Evolutionary conservation across 2,113 vertebrate species (phyloP).

Genomic region (Malurus melanocephalus): DNA sequence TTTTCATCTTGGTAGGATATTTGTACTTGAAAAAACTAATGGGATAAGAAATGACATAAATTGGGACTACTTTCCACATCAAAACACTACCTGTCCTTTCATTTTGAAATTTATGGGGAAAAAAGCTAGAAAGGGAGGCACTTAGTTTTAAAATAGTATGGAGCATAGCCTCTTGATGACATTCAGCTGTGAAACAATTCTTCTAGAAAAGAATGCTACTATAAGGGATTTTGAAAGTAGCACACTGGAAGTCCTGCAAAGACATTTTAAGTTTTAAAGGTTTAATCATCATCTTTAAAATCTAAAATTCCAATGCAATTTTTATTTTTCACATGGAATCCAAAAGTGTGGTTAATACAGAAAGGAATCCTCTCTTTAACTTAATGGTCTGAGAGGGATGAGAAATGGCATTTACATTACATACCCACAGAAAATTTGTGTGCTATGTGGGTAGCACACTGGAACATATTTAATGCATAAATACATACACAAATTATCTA

Average conservation of each 20-base stretch:
- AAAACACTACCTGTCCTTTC: not conserved
- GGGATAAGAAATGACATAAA: not conserved
- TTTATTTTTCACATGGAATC: not conserved
- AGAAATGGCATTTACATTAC: not conserved
- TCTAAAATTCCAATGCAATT: not conserved
- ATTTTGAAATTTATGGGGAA: not conserved
- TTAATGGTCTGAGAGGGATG: not conserved
- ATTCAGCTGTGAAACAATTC: not conserved
- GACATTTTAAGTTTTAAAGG: not conserved
- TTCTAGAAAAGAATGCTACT: not conserved
- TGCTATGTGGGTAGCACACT: not conserved
- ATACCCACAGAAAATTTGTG: not conserved
- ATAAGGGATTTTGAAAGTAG: not conserved
- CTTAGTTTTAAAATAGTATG: not conserved
- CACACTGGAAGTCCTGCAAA: not conserved
- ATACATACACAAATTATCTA: not conserved
- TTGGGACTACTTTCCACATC: not conserved
- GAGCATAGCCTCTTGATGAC: not conserved
- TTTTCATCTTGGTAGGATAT: not conserved
- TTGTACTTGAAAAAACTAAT: not conserved
- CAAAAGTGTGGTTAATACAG: not conserved
- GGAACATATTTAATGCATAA: not conserved
- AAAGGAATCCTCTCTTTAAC: not conserved
- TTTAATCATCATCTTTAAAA: not conserved
- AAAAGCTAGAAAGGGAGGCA: not conserved